phyloP scores from a whole-genome alignment of 2,888 invertebrate species.

The Agriopis leucophaearia region DNA sequence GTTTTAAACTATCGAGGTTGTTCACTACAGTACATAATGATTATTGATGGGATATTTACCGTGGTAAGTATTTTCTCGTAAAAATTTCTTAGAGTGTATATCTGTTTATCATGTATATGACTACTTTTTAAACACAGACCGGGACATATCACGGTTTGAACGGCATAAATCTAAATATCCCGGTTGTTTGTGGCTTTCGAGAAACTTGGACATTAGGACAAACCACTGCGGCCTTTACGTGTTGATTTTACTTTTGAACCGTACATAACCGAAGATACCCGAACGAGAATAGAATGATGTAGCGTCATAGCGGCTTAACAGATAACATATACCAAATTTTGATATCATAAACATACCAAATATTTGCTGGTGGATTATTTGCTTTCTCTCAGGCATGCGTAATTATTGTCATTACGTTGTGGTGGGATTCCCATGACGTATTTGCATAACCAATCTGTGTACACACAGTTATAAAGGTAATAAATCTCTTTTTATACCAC shows the following conservation, averaged over 20 bases:
- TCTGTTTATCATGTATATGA: no score
- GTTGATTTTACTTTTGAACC: background rate
- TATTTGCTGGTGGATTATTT: conserved; percentile 19
- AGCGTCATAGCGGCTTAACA: background rate
- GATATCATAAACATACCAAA: conserved; percentile 14
- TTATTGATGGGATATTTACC: no score
- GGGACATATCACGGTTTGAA: no score
- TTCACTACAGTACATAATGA: no score
- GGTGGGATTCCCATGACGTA: conserved; percentile 21
- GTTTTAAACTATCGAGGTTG: no score
- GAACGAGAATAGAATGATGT: conserved; percentile 1
- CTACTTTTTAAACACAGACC: no score
- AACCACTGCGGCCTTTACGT: background rate
- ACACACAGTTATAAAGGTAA: background rate
- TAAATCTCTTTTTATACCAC: conserved; percentile 2
- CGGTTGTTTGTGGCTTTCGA: no score
- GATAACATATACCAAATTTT: conserved; percentile 13
- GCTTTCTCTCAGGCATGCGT: conserved; percentile 20
- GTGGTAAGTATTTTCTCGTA: no score
- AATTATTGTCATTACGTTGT: conserved; percentile 11
- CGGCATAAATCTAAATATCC: no score
- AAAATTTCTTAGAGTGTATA: no score
- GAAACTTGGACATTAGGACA: background rate
- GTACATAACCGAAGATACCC: conserved; percentile 1
- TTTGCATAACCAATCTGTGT: conserved; percentile 18